These are phyloP conservation scores for Diacarnus erythraeanus DNA, from an alignment of 37 sponge, comb jelly and placozoan genomes.

Conservation along the genomic window DNA sequence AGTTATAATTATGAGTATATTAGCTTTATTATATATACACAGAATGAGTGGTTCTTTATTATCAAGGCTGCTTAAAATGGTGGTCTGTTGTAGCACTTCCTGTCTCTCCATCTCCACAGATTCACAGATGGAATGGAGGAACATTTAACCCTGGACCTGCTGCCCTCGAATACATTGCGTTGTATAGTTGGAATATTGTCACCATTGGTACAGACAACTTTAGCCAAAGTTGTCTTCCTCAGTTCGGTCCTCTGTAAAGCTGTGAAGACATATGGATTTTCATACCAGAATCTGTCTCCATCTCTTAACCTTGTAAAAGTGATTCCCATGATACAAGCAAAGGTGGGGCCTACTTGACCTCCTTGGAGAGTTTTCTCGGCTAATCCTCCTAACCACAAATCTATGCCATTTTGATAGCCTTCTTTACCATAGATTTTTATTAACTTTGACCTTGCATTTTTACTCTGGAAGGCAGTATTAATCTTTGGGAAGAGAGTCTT, in stretches of 20 bases:
- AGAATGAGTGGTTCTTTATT: too few relatives aligned
- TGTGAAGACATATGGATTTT: conserved; percentile 63
- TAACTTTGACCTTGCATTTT: neutral
- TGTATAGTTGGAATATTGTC: conserved; percentile 73
- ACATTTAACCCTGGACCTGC: conserved; percentile 36
- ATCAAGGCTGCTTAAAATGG: too few relatives aligned
- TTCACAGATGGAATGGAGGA: conserved; percentile 25
- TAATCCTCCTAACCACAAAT: conserved; percentile 85
- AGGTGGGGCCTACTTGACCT: conserved; percentile 79
- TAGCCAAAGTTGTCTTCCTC: conserved; percentile 74
- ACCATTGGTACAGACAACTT: conserved; percentile 81
- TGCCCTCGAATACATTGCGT: conserved; percentile 41
- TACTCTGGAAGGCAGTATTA: neutral
- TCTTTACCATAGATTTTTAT: conserved; percentile 44
- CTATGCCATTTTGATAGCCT: conserved; percentile 71
- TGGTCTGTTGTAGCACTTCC: neutral
- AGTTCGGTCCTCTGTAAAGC: conserved; percentile 53
- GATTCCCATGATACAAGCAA: conserved; percentile 70
- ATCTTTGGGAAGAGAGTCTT: conserved; percentile 15
- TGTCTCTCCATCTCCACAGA: conserved; percentile 59
- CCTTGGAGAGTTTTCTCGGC: conserved; percentile 69
- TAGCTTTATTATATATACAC: too few relatives aligned
- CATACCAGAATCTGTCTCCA: conserved; percentile 83
- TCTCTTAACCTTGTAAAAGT: conserved; percentile 59
- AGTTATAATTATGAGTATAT: too few relatives aligned